These are phyloP conservation scores for Epsilonema sp. DNA, from an alignment of 2,888 invertebrate species.

Conservation along the genomic window DNA sequence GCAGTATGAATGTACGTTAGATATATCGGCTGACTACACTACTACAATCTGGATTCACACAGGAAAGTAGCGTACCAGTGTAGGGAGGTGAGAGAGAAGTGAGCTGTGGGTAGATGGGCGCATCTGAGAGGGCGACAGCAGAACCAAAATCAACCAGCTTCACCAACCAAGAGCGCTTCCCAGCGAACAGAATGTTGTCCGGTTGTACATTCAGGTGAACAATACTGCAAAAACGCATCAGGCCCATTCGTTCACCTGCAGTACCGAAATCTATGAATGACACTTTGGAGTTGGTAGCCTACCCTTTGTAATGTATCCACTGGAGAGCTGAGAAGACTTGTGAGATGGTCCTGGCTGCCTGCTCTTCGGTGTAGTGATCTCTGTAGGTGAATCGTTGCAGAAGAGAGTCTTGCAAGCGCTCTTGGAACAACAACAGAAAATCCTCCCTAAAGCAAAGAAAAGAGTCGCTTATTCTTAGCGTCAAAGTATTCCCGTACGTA, in stretches of 20 bases:
- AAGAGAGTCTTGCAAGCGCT: constrained; percentile 47
- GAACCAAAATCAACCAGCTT: constrained; percentile 74
- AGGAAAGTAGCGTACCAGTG: too few species aligned
- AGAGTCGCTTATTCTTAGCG: too few species aligned
- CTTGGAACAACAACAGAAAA: constrained; percentile 32
- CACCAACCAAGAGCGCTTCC: constrained; percentile 45
- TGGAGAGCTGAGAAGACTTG: constrained; percentile 75
- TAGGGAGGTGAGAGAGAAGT: too few species aligned
- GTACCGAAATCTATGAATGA: too few species aligned
- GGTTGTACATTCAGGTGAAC: constrained; percentile 77
- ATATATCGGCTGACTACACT: too few species aligned
- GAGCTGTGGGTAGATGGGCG: too few species aligned
- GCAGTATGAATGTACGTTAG: too few species aligned
- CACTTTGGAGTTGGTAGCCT: too few species aligned
- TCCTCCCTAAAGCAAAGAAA: constrained; percentile 37
- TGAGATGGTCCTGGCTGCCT: constrained; percentile 61
- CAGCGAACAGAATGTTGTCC: constrained; percentile 78
- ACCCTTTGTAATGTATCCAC: constrained; percentile 79
- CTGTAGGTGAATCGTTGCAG: constrained; percentile 67
- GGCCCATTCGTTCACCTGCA: too few species aligned
- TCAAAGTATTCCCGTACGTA: too few species aligned
- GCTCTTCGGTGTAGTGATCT: constrained; percentile 77
- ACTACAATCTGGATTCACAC: too few species aligned
- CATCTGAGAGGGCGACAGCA: too few species aligned
- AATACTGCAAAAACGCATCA: constrained; percentile 37